phyloP scores from a whole-genome alignment of 53 echinoderm and acorn worm genomes.

The Actinopyga echinites region DNA sequence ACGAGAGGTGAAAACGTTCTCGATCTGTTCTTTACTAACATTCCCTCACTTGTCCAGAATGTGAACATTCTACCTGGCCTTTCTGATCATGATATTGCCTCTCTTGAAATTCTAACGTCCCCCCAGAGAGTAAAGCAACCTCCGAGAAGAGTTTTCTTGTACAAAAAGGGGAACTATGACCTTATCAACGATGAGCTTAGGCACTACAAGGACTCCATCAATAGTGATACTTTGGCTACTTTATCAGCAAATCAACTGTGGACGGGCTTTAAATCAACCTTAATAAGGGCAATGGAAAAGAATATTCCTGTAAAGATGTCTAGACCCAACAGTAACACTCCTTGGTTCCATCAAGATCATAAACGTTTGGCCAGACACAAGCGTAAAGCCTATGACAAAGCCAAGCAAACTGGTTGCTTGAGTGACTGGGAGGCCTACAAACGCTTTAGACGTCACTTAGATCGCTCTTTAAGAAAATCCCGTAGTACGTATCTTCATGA shows the following conservation, averaged over 20 bases:
- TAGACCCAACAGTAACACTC: not conserved
- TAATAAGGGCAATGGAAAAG: too few species aligned
- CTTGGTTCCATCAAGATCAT: too few species aligned
- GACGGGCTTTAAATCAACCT: too few species aligned
- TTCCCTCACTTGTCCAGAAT: not conserved
- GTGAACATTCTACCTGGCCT: not conserved
- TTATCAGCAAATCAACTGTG: slow-evolving; percentile 13
- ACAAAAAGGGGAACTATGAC: slow-evolving; percentile 42
- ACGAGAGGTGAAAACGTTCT: not conserved
- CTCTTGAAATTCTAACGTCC: not conserved
- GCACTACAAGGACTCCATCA: not conserved
- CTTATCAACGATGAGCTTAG: slow-evolving; percentile 5
- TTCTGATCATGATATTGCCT: not conserved
- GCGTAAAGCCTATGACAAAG: slow-evolving; percentile 38
- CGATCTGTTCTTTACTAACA: not conserved
- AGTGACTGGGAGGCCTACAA: too few species aligned
- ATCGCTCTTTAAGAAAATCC: too few species aligned
- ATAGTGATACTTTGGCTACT: not conserved
- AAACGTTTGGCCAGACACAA: not conserved
- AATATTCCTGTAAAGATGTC: slow-evolving; percentile 19
- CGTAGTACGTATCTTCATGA: not conserved
- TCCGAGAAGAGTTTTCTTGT: slow-evolving; percentile 32
- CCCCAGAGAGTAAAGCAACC: slow-evolving; percentile 15
- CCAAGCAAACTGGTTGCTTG: not conserved
- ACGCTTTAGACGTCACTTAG: not conserved